These are phyloP conservation scores for Orthosia gothica DNA, from an alignment of 2,888 invertebrate species.

Conservation along the genomic window DNA sequence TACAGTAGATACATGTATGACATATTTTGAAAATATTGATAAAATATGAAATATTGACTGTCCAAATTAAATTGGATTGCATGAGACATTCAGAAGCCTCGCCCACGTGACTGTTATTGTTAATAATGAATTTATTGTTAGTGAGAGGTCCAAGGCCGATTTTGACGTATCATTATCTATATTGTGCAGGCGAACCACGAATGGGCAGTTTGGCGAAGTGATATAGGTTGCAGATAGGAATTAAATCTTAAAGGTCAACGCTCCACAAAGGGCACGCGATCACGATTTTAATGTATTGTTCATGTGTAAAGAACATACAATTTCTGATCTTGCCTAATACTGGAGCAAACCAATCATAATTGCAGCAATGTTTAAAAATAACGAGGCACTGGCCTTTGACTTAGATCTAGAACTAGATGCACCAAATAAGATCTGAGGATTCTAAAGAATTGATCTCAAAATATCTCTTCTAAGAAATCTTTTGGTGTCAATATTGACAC, in stretches of 20 bases:
- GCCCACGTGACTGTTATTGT: constrained; percentile 75
- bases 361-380: constrained; percentile 40
- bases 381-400: constrained; percentile 46
- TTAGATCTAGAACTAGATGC: constrained; percentile 24
- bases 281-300: constrained; percentile 78
- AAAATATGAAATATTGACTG: constrained; percentile 46
- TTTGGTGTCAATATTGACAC: constrained; percentile 21
- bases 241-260: constrained; percentile 79
- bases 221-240: constrained; percentile 80
- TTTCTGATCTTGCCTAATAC: constrained; percentile 58
- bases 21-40: constrained; percentile 25
- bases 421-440: constrained; percentile 22
- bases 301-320: constrained; percentile 64
- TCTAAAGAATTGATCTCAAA: constrained; percentile 13
- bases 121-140: constrained; percentile 80
- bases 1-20: neutral
- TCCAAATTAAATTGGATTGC: constrained; percentile 71
- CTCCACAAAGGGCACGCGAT: constrained; percentile 78
- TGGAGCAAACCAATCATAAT: constrained; percentile 48
- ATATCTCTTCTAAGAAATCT: constrained; percentile 4
- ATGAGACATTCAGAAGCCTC: constrained; percentile 68
- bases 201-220: constrained; percentile 80
- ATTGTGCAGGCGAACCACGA: constrained; percentile 76
- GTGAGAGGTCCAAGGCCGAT: constrained; percentile 84
- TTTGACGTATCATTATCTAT: constrained; percentile 79